A percentile compares a stretch with the other conserved stretches of the same genome.
These are phyloP conservation scores for Syrrhaptes paradoxus DNA, from an alignment of 2,113 vertebrate genomes.

Conservation along the genomic window DNA sequence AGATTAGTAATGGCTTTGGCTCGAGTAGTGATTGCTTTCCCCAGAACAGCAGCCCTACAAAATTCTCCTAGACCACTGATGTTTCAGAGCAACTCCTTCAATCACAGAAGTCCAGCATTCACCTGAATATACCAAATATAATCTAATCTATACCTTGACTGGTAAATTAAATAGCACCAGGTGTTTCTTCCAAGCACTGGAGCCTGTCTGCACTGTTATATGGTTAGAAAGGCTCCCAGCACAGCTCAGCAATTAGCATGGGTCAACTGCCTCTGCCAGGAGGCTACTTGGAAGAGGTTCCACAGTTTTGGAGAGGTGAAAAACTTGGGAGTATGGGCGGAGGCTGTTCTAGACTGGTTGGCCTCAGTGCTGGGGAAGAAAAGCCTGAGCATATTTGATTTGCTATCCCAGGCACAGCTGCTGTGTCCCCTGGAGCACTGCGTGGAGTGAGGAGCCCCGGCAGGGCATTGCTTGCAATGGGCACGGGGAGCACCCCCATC, in stretches of 20 bases:
- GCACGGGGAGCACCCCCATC: background rate
- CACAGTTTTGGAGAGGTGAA: background rate
- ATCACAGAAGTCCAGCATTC: background rate
- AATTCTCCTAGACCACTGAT: rapidly evolving
- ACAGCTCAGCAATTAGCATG: background rate
- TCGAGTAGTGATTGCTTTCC: background rate
- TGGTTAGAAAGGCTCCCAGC: background rate
- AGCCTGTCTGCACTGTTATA: background rate
- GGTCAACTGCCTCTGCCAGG: background rate
- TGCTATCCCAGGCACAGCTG: background rate
- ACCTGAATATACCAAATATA: background rate
- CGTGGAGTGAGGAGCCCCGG: background rate
- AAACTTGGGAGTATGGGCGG: background rate
- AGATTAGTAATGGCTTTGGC: background rate
- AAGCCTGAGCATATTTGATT: background rate
- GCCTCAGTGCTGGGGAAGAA: background rate
- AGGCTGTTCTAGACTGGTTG: background rate
- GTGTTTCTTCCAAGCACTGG: background rate
- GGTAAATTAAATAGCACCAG: background rate
- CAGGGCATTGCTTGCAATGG: background rate
- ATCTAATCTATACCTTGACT: background rate
- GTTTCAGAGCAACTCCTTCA: background rate
- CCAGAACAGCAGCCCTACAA: background rate
- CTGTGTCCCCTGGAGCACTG: background rate
- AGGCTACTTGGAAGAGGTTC: background rate